Evolutionary conservation across 2,888 invertebrate species (phyloP), one percentile per base, ranked within the genome.

Genomic region (Thera britannica): DNA sequence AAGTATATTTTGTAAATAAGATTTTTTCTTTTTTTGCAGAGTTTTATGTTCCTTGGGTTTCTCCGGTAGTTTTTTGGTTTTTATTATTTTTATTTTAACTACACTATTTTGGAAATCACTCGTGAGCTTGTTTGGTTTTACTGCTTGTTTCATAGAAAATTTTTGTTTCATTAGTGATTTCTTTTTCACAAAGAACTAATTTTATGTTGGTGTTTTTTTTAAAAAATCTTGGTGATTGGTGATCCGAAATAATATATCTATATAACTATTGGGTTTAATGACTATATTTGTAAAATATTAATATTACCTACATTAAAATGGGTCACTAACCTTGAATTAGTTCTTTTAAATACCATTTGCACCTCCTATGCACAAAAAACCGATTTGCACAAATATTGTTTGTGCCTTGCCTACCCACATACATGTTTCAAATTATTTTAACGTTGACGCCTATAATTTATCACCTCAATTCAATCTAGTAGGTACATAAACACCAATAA

Each of bases 51-150:
- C 83, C 77, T 88, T 92, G 90, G 92, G 92, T 88, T 85, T 83
- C 88, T 90, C 90, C 89, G 91, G 91, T 92, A 90, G 91, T 89
- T 79, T 87, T 88, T 87, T 82, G 86, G 86, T 87, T 90, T 85
- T 83, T 75, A 76, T 79, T 79, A 80, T 68, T 36, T 79, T 77
- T 73, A 77, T 74, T 75, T 77, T 78, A 77, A 77, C 74, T 73
- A 77, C 77, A 74, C 75, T 77, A 74, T 57, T 75, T 77, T 77
- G 74, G 83, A 79, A 83, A 77, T 86, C 80, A 81, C 73, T 85
- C 83, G 82, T 83, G 83, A 81, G 7, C 12, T 44, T 34, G 34
- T 41, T 57, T 61, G 51, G 38, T 54, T 60, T 58, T 71, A 44
- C 36, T 62, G 34, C 46, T 34, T 35, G 0, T 23, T 55, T 34